phyloP scores from a whole-genome alignment of 2,888 invertebrate species.

The Polietes domitor region DNA sequence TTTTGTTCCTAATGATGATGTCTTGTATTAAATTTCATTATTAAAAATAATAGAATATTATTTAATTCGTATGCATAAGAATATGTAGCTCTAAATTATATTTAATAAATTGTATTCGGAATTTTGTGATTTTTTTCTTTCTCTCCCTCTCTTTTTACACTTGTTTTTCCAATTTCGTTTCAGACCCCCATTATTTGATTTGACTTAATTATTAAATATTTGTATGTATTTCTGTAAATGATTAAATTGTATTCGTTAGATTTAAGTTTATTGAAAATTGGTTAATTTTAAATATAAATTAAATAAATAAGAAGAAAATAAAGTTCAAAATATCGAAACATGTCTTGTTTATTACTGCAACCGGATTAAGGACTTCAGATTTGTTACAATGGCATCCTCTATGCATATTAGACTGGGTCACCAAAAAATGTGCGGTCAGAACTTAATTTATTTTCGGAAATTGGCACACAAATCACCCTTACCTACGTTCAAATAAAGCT shows the following conservation, averaged over 20 bases:
- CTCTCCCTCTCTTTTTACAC: not conserved
- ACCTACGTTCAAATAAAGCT: no score
- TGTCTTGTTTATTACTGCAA: no score
- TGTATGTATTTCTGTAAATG: constrained; percentile 4
- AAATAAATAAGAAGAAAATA: not conserved
- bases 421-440: no score
- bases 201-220: not conserved
- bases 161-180: constrained; percentile 34
- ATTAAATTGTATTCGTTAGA: not conserved
- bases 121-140: constrained; percentile 45
- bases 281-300: not conserved
- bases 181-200: constrained; percentile 18
- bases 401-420: no score
- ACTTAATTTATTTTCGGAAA: no score
- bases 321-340: not conserved
- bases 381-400: no score
- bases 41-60: constrained; percentile 30
- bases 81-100: no score
- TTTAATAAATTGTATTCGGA: no score
- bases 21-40: constrained; percentile 56
- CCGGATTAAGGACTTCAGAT: no score
- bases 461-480: no score
- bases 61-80: not conserved
- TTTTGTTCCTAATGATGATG: constrained; percentile 64
- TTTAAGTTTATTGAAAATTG: not conserved